phyloP scores from a whole-genome alignment of 2,113 vertebrate species.

The Urocynchramus pylzowi region DNA sequence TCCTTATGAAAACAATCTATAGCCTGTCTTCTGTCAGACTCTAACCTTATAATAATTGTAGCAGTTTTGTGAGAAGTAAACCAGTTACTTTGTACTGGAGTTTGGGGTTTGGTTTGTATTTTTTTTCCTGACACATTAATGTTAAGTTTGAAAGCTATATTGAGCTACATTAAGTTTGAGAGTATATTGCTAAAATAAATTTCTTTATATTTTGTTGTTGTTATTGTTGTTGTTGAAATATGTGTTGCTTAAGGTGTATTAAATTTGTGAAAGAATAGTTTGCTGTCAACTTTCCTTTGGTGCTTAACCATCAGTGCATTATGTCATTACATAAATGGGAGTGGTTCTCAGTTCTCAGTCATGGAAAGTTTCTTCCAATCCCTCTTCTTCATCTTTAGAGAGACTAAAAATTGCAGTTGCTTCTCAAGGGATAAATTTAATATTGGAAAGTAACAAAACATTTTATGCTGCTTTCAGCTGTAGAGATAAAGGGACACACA shows the following conservation, averaged over 20 bases:
- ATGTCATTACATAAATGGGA: neutral
- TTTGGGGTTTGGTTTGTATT: neutral
- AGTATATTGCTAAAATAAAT: neutral
- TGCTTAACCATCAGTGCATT: neutral
- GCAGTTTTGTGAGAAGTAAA: neutral
- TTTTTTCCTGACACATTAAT: neutral
- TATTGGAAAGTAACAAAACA: neutral
- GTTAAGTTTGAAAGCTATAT: neutral
- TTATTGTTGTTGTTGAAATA: neutral
- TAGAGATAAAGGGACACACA: neutral
- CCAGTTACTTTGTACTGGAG: neutral
- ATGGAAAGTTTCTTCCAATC: neutral
- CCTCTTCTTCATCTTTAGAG: neutral
- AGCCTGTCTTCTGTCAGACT: neutral
- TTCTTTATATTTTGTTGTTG: neutral
- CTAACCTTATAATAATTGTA: neutral
- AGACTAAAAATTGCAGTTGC: neutral
- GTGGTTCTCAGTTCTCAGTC: neutral
- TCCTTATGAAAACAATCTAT: neutral
- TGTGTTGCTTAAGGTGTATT: neutral
- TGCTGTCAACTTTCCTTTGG: neutral
- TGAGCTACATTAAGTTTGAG: neutral
- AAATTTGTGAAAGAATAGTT: neutral
- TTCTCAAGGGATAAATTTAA: neutral
- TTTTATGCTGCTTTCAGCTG: neutral